These are phyloP conservation scores for Zele albiditarsus DNA, from an alignment of 2,888 invertebrate species.

Conservation along the genomic window DNA sequence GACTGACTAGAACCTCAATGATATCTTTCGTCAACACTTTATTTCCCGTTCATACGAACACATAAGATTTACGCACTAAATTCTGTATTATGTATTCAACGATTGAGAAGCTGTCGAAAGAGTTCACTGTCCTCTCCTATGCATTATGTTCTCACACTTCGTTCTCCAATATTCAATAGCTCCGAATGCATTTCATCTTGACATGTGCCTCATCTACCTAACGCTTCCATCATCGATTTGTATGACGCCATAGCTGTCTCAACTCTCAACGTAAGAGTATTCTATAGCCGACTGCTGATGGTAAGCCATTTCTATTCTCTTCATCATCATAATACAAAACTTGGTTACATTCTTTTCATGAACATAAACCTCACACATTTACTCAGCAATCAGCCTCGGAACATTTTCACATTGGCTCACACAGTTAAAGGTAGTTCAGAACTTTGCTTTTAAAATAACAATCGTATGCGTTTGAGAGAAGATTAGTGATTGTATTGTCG, in stretches of 20 bases:
- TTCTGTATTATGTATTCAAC: constrained; percentile 46
- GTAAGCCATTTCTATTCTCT: constrained; percentile 14
- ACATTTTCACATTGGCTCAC: not conserved
- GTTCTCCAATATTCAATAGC: constrained; percentile 40
- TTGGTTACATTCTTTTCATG: not conserved
- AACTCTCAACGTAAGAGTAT: not conserved
- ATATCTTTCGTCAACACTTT: constrained; percentile 50
- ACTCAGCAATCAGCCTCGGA: not conserved
- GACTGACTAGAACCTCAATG: constrained; percentile 52
- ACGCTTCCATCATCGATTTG: constrained; percentile 52
- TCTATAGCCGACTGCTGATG: not conserved
- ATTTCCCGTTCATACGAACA: constrained; percentile 55
- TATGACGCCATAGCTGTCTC: constrained; percentile 49
- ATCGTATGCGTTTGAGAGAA: not conserved
- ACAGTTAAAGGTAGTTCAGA: not conserved
- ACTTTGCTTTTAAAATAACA: not conserved
- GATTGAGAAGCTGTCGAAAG: constrained; percentile 47
- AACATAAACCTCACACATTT: not conserved
- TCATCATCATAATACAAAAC: constrained; percentile 8
- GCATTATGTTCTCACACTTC: constrained; percentile 31
- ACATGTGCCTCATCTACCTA: constrained; percentile 35
- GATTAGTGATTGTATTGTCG: too few species aligned
- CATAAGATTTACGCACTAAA: constrained; percentile 50
- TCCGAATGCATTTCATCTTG: constrained; percentile 46
- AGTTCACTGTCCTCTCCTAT: constrained; percentile 44